Evolutionary conservation across 1,140 invertebrate genomes (phyloP), one percentile per base, ranked within the genome.

Genomic region (Drosophila bocki): DNA sequence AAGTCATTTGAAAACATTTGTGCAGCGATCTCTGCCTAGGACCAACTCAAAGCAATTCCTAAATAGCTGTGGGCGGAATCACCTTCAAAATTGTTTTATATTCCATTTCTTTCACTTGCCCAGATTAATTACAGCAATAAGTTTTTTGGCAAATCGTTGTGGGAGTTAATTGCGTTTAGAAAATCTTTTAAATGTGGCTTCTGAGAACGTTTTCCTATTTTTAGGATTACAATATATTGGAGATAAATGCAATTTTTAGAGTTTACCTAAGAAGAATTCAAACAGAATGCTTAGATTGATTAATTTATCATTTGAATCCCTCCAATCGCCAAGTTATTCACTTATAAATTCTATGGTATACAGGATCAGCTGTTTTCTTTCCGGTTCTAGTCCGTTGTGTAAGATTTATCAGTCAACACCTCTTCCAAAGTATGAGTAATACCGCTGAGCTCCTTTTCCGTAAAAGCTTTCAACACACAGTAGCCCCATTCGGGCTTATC

Each of bases 381-480:
- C 56, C 76, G 69, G 78, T 65, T 44, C 48, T 57, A 19, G 33
- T 41, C 22, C 42, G 64, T 78, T 48, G 60, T 42, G 45, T 45
- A 41, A 67, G 59, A 47, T 45, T 32, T 26, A 19, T 63, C 78
- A 59, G 44, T 80, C 63, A 80, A 51, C 78, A 53, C 35, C 59
- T 62, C 22, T 65, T 48, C 56, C 58, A 15, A 22, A 6, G 58
- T 47, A 53, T 80, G 78, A 80, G 78, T 70, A 80, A 80, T 80
- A 59, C 35, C 42, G 26, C 26, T 33, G 69, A 41, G 19, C 35
- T 50, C 29, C 44, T 37, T 51, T 71, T 72, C 69, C 69, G 51
- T 17, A 37, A 42, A 37, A 26, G 32, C 53, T 56, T 60, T 82
- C 53, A 54, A 56, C 29, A 63, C 35, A 26, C 26, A 39, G 17